Base-by-base conservation (phyloP, 30 jellyfish, hydroid and myxozoan genomes). In the Hydractinia echinata region DNA sequence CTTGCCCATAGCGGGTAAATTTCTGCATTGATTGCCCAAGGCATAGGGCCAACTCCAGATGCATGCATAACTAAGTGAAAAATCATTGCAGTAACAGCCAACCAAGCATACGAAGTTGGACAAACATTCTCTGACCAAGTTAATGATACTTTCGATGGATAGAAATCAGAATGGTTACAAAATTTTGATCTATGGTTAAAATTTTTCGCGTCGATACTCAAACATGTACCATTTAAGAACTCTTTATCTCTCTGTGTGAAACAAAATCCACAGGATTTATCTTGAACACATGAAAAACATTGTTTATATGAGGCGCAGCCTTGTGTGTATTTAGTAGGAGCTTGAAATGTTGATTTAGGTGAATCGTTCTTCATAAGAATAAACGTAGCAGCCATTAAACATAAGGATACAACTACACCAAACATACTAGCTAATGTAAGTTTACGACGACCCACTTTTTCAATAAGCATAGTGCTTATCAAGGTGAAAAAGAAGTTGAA, bases 1-100 rank as follows among this genome's bases (percentile, higher is more conserved):
- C 97, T 81, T 60, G 97, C 97, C 97, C 97, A 91, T 8, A 91
- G 82, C 48, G 97, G 97, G 85, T 91, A 91, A 9, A 91, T 91
- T 66, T 91, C 97, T 55, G 96, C 94, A 79, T 91, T 91, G 82
- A 91, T 72, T n/a, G 96, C 85, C 97, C 97, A 91, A 20, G 96
- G 96, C 90, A 91, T 86, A 4, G 97, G 94, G 21, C 97, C 85
- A 18, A 91, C 74, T 51, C 97, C 97, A 6, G 94, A 88, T 19
- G 96, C 95, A 86, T 85, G 86, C 69, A 80, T 80, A 61, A 95
- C 96, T 68, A 91, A 55, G 86, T 81, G 86, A 49, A 91, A 79
- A 7, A 85, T 79, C 96, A 91, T 86, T 4, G 95, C 71, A 10
- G 72, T 8, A 4, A 77, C 94, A 30, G 97, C 96, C 15, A 91